Evolutionary conservation across 2,888 invertebrate species (phyloP), one percentile per base, ranked within the genome.

Genomic region (Spilarctia lutea): DNA sequence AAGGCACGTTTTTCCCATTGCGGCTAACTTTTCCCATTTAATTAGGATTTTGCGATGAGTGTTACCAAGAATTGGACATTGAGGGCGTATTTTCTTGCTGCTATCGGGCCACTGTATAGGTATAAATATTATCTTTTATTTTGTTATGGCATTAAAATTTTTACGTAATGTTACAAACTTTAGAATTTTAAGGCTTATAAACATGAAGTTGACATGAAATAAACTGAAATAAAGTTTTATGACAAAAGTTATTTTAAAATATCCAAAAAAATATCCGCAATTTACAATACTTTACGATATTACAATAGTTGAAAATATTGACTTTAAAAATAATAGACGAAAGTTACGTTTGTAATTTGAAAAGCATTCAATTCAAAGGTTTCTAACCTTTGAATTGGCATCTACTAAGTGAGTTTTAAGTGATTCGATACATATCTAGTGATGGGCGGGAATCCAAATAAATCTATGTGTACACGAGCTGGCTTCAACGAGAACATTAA

Each of bases 1-100:
- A 86, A 86, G 90, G 89, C 90, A 91, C 90, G 90, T 90, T 85
- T 82, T 71, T 18, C 75, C 87, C 88, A 88, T 91, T 90, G 78
- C 75, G 77, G 77, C 76, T 67, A 90, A 89, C 89, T 90, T 89
- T 88, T 72, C 82, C 87, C 85, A 88, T 90, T 86, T 89, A 87
- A 90, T 90, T 90, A 89, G 83, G 81, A 83, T 87, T 85, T 82
- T 75, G 82, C 76, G 86, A 88, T 85, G 83, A 74, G 65, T 66
- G 65, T 45, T 68, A 30, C 52, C 45, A 56, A 65, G 82, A 78
- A 81, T 83, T 76, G 81, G 74, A 81, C 83, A 83, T 82, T 80
- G 77, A 75, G 73, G 75, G 72, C 68, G 78, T 74, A 82, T 82
- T 84, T 85, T 81, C 84, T 83, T 78, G 82, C 84, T 80, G 82